A percentile compares a stretch with the other conserved stretches of the same genome.
These are phyloP conservation scores for Cynopterus sphinx DNA, from an alignment of 2,797 vertebrate genomes.

Conservation along the genomic window DNA sequence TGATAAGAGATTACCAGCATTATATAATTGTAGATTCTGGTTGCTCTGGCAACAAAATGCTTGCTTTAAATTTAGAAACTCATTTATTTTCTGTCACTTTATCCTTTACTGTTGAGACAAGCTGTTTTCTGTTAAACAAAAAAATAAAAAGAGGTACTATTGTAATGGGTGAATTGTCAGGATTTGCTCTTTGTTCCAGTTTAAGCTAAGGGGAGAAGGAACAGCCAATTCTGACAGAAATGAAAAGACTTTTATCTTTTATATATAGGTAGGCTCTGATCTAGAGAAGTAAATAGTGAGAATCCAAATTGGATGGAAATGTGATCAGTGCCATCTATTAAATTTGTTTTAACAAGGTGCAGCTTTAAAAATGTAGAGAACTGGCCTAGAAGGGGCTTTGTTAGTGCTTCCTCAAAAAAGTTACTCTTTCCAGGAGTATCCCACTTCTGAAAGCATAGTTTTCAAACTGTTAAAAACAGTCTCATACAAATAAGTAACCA, in stretches of 20 bases:
- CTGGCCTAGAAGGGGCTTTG: background rate
- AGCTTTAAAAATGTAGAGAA: background rate
- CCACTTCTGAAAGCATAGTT: background rate
- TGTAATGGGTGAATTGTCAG: slow-evolving; percentile 6
- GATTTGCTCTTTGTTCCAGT: slow-evolving; percentile 52
- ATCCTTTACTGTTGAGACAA: slow-evolving; percentile 76
- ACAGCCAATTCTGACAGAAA: background rate
- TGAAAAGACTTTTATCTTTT: background rate
- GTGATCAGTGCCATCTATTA: background rate
- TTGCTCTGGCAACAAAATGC: slow-evolving; percentile 79
- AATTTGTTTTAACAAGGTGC: background rate
- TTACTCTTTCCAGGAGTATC: background rate
- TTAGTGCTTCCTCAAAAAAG: background rate
- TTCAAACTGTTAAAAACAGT: background rate
- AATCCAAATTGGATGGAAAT: background rate
- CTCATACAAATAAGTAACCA: background rate
- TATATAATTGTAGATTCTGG: slow-evolving; percentile 79
- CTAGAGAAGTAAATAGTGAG: background rate
- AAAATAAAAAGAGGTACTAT: slow-evolving; percentile 63
- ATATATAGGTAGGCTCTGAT: background rate
- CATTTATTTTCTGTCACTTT: slow-evolving; percentile 84
- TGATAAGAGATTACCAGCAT: slow-evolving; percentile 72
- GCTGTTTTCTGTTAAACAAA: slow-evolving; percentile 83
- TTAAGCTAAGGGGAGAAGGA: background rate
- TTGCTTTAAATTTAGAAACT: slow-evolving; percentile 83